Base-by-base conservation (phyloP, 2,113 vertebrate species). In the Trachemys scripta region DNA sequence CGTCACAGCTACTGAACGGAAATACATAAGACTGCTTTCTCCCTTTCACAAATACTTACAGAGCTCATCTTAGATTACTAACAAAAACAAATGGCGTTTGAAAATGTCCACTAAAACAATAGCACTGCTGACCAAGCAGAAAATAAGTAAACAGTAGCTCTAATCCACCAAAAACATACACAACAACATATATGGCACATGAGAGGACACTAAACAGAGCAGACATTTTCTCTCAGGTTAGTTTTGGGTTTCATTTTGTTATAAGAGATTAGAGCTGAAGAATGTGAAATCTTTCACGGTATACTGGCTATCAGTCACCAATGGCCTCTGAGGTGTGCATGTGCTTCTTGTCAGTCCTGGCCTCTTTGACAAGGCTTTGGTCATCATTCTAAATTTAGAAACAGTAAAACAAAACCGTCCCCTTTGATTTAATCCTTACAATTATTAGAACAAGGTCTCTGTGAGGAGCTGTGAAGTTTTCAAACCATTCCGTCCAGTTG, bases 51-150 rank as follows among this genome's bases (percentile, higher is more conserved):
- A 87, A 93, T 93, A 97, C 95, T 95, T 96, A 93, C 65, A 87
- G 81, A 76, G 82, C 65, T 96, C 92, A 92, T 94, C 90, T 93
- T 90, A 91, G 94, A 95, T 96, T 96, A 97, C 84, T 31, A 94
- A 87, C 80, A 95, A 96, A 97, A 97, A 96, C 87, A 97, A 96
- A 93, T 75, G 86, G 19, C 81, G 94, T 95, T 93, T 89, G 84
- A 97, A 97, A 92, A 93, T 82, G 88, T 87, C 51, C 47, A 65
- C 82, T 96, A 82, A 94, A 95, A 95, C 95, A 96, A 96, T 91
- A 96, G 88, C 82, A 20, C 35, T 90, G 85, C 78, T 92, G 93
- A 89, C 78, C 47, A 90, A 89, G 94, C 80, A 94, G 87, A 96
- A 97, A 97, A 93, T 83, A 92, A 24, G 1, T 94, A 94, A 93